A percentile compares a stretch with the other conserved stretches of the same genome.
phyloP scores from a whole-genome alignment of 1,140 invertebrate genomes.

The Pseudomyrmex pallidus region DNA sequence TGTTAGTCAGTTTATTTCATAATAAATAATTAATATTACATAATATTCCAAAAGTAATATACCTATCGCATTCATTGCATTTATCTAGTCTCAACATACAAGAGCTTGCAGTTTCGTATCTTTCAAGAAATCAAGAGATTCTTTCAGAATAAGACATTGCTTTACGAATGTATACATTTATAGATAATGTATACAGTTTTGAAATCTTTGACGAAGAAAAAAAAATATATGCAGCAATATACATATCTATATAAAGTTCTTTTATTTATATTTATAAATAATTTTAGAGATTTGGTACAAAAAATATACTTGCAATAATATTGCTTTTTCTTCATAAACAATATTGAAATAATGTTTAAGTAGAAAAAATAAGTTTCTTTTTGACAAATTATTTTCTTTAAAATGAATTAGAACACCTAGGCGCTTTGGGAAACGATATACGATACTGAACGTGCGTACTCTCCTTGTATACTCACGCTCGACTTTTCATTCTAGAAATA shows the following conservation, averaged over 20 bases:
- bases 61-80: background rate
- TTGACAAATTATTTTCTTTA: background rate
- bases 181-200: slow-evolving; percentile 17
- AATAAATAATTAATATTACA: slow-evolving; percentile 29
- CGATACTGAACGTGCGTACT: slow-evolving; percentile 9
- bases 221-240: background rate
- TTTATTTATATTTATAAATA: slow-evolving; percentile 3
- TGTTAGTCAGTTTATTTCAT: background rate
- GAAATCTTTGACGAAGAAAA: background rate
- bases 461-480: background rate
- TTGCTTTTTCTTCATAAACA: background rate
- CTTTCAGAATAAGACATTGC: slow-evolving; percentile 16
- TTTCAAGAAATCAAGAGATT: slow-evolving; percentile 46
- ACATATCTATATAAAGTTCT: slow-evolving; percentile 7
- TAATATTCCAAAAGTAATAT: slow-evolving; percentile 13
- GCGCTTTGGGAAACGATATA: slow-evolving; percentile 1
- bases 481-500: slow-evolving; percentile 50
- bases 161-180: slow-evolving; percentile 4
- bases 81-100: background rate
- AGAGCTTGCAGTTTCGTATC: slow-evolving; percentile 28
- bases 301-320: background rate
- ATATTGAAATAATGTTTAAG: slow-evolving; percentile 5
- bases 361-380: background rate
- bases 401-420: background rate
- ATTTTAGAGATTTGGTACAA: background rate